Base-by-base conservation (phyloP, 1,140 invertebrate species). In the Aporrectodea caliginosa region DNA sequence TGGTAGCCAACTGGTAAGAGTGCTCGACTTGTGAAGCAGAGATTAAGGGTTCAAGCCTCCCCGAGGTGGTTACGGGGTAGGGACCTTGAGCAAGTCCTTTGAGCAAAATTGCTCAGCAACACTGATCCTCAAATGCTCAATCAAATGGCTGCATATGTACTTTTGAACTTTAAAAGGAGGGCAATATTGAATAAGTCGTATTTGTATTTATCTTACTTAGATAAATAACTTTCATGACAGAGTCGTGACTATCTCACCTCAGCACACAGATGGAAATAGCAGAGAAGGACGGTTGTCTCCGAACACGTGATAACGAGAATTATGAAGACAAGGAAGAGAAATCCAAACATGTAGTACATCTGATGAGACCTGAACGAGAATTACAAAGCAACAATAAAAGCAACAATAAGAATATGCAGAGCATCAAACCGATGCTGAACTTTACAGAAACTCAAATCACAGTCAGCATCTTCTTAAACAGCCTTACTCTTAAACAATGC, bases 261-360 rank as follows among this genome's bases (percentile, higher is more conserved):
- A 34, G 98, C 96, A 90, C 98, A 99, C n/a, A 99, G 91, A 90
- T 99, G 97, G 90, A 99, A 99, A 89, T 99, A 99, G 89, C 97
- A 98, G 1, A 99, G 91, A 58, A 99, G 90, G 84, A 99, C 95
- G 14, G 98, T 99, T 27, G 98, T 98, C 90, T 99, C 96, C 29
- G 96, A 98, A 89, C 97, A 99, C 0, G 98, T 99, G 84, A 99
- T 97, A 33, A 99, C 92, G 31, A 99, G 91, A 85, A 99, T 99
- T 79, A 98, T 90, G 89, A 98, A 99, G 70, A 99, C 97, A 78
- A 99, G 90, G 87, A 99, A 98, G 35, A 99, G 90, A 89, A 99
- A 99, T 81, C 98, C 98, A 89, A 99, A 99, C 97, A 99, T 99
- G 90, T 99, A 99, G 88, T 99, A 99, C 89, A 97, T 97, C 90